Base-by-base conservation (phyloP, 1,140 invertebrate species). In the Scaptodrosophila lebanonensis region DNA sequence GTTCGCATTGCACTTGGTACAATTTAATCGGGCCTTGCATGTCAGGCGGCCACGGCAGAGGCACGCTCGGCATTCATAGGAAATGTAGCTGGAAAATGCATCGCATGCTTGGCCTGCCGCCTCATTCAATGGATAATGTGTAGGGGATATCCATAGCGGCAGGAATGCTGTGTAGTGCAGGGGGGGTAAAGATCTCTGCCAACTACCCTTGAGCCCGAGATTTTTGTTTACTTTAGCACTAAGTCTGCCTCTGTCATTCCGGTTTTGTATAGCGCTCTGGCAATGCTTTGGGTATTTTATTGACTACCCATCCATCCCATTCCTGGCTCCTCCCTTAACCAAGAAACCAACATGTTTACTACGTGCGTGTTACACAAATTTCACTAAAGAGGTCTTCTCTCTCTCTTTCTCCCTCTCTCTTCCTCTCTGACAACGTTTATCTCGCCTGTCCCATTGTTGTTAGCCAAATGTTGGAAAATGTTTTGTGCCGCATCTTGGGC, bases 391-490 rank as follows among this genome's bases (percentile, higher is more conserved):
- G 35, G 45, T 49, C 18, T 25, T 17, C 17, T 16, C 50, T 12
- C 25, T 8, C 32, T 32, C 17, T 16, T 49, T 12, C 25, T 8
- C 32, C 29, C 17, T 16, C 50, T 12, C 25, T 8, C 32, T 32
- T 1, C 22, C 20, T 16, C 38, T 2, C 25, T 15, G 16, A 30
- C 44, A 17, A 43, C 36, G 44, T 38, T 57, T 62, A 53, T 62
- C 52, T 61, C 52, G 44, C 43, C 45, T 62, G 52, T 49, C 7
- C 27, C 52, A 60, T 77, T 83, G 79, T 83, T 83, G 79, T 70
- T 70, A 33, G 44, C 68, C 79, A 77, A 77, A 83, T 66, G 77
- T 77, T 69, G 77, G 77, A 72, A 83, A 83, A 60, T 68, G 60
- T 56, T 71, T 59, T 68, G 47, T 69, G 33, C 48, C 43, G 22